phyloP scores from a whole-genome alignment of 1,140 invertebrate genomes.

The Bombus fervidus region DNA sequence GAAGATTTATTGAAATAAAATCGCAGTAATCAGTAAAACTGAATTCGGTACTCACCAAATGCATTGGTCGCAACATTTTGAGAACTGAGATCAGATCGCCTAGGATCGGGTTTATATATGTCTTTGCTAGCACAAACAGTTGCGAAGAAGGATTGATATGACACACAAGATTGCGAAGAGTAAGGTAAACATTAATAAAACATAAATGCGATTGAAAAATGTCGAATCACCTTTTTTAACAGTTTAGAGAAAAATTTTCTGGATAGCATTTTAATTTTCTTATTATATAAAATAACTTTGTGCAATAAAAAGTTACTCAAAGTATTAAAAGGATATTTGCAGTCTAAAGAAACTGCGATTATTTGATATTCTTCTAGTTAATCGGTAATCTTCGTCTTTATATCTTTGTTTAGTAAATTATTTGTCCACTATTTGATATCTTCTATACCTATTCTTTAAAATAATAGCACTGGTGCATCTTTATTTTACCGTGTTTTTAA shows the following conservation, averaged over 20 bases:
- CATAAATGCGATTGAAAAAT: not conserved
- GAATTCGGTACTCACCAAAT: slow-evolving; percentile 25
- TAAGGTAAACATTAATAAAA: not conserved
- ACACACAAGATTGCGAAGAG: not conserved
- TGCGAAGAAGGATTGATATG: not conserved
- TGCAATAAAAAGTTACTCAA: not conserved
- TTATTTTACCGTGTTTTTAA: not conserved
- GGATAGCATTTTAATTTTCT: not conserved
- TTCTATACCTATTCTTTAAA: not conserved
- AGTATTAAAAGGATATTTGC: not conserved
- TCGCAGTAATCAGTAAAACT: not conserved
- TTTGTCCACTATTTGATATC: not conserved
- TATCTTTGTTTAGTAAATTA: too few species aligned
- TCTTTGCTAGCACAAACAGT: slow-evolving; percentile 1
- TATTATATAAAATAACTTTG: not conserved
- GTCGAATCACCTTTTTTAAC: not conserved
- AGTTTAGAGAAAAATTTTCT: not conserved
- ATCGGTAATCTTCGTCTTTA: not conserved
- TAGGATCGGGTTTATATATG: slow-evolving; percentile 28
- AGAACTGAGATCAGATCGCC: slow-evolving; percentile 18
- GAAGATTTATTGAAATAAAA: not conserved
- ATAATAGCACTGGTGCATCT: not conserved
- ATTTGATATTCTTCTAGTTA: not conserved
- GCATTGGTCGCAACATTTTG: slow-evolving; percentile 19
- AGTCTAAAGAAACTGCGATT: not conserved